Percentiles rank a stretch among this genome's conserved stretches.
Conservation (phyloP, 2,888 invertebrate species). For the Rotaria magnacalcarata region DNA sequence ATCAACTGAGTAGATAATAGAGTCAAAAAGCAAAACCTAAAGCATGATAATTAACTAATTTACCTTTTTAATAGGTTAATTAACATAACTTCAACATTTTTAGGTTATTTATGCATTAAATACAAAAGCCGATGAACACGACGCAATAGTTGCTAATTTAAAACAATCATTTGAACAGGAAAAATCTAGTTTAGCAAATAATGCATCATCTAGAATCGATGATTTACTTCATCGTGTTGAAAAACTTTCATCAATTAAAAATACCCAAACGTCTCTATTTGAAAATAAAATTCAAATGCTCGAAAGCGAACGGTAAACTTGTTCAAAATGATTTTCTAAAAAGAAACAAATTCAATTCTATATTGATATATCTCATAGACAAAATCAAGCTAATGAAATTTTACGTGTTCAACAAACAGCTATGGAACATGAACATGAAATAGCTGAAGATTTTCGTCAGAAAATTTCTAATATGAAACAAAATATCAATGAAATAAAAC, state of each 20-base stretch:
- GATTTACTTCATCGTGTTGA: slow-evolving; percentile 37
- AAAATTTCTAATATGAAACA: slow-evolving; percentile 53
- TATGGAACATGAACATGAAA: slow-evolving; percentile 51
- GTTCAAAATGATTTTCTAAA: not conserved
- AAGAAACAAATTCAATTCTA: too few species aligned
- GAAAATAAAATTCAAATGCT: slow-evolving; percentile 8
- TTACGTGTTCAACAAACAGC: slow-evolving; percentile 51
- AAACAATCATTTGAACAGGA: slow-evolving; percentile 57
- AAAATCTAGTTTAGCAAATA: slow-evolving; percentile 51
- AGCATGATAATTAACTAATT: too few species aligned
- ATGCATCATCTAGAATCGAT: slow-evolving; percentile 47
- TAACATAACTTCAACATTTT: not conserved
- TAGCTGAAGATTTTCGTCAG: slow-evolving; percentile 52
- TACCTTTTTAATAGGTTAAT: too few species aligned
- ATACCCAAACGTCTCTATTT: not conserved
- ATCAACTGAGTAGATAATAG: too few species aligned
- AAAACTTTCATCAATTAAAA: not conserved
- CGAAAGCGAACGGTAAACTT: slow-evolving; percentile 18
- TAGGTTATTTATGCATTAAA: slow-evolving; percentile 60
- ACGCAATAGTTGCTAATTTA: slow-evolving; percentile 53
- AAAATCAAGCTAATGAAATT: slow-evolving; percentile 49
- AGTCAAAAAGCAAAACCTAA: too few species aligned
- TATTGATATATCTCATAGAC: not conserved
- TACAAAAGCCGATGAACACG: slow-evolving; percentile 60
- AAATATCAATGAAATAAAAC: slow-evolving; percentile 53